Percentiles rank a stretch among this genome's conserved stretches.
These are phyloP conservation scores for Choloepus hoffmanni DNA, from an alignment of 2,113 vertebrate species.

Conservation along the genomic window DNA sequence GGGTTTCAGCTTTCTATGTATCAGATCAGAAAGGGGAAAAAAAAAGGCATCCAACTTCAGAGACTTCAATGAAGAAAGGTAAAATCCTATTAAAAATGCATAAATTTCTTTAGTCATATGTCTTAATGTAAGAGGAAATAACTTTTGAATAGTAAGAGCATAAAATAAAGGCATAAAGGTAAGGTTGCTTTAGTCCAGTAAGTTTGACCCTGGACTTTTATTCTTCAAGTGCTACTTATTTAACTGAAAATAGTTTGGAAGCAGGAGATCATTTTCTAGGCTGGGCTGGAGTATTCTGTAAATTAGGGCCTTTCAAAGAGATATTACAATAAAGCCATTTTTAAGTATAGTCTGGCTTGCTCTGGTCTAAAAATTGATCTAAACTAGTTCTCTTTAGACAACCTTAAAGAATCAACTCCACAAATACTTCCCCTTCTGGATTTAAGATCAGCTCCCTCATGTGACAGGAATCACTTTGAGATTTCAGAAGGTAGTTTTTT, in stretches of 20 bases:
- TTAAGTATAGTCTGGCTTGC: not conserved
- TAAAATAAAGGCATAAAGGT: not conserved
- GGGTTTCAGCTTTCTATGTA: not conserved
- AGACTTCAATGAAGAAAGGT: not conserved
- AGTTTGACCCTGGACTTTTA: not conserved
- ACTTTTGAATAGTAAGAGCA: not conserved
- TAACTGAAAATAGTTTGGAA: not conserved
- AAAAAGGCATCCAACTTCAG: not conserved
- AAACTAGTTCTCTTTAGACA: not conserved
- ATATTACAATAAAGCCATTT: not conserved
- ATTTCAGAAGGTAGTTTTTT: constrained; percentile 31
- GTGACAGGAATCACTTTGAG: not conserved
- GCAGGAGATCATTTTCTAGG: not conserved
- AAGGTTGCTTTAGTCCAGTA: not conserved
- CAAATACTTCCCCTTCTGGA: not conserved
- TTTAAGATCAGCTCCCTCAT: not conserved
- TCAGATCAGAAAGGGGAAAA: not conserved
- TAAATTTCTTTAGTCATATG: not conserved
- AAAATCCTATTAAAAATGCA: not conserved
- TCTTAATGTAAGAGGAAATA: not conserved
- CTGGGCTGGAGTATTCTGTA: not conserved
- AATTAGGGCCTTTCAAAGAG: not conserved
- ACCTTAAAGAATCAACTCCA: not conserved
- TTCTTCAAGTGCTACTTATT: not conserved
- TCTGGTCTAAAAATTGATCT: not conserved